Evolutionary conservation across 2,888 invertebrate genomes (phyloP).

Genomic region (Cosmia trapezina): DNA sequence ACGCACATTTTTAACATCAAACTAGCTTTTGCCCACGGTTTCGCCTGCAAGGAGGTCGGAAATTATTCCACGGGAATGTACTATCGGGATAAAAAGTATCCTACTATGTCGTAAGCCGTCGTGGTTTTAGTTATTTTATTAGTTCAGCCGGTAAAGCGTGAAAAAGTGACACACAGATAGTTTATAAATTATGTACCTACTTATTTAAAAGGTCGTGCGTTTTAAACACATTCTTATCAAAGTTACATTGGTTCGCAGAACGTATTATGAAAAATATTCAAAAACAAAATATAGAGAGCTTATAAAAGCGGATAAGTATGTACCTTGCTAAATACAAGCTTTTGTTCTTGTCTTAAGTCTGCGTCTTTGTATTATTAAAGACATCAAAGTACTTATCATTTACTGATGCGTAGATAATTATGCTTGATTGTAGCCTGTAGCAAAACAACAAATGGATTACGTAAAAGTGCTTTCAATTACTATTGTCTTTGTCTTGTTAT

Average conservation of each 20-base stretch:
- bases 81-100: no score
- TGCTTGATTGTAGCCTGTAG: conserved; percentile 4
- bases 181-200: neutral
- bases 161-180: neutral
- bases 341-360: neutral
- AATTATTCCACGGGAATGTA: no score
- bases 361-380: neutral
- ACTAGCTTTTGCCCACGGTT: no score
- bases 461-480: neutral
- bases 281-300: neutral
- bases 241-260: neutral
- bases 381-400: conserved; percentile 1
- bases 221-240: neutral
- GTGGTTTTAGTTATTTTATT: no score
- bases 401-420: neutral
- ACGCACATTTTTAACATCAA: no score
- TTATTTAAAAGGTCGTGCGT: no score
- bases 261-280: neutral
- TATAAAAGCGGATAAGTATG: neutral
- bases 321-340: neutral
- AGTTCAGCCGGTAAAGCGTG: no score
- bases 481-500: neutral
- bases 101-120: no score
- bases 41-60: no score
- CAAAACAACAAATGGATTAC: neutral